These are phyloP conservation scores for Drosophila sulfurigaster DNA, from an alignment of 1,140 invertebrate species.

Conservation along the genomic window DNA sequence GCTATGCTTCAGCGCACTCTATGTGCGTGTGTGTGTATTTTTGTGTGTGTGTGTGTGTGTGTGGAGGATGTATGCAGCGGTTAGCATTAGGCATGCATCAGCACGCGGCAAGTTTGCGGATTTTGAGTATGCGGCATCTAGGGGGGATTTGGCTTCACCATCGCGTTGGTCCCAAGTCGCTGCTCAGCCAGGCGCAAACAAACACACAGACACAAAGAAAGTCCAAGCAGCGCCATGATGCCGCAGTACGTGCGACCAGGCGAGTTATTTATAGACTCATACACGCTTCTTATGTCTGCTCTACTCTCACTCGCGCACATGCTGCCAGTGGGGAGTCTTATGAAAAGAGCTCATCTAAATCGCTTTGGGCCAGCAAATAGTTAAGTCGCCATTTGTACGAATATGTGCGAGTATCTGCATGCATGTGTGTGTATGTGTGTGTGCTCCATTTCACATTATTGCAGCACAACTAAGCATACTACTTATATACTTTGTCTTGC, in stretches of 20 bases:
- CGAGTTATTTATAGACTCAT: constrained; percentile 73
- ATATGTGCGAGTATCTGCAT: constrained; percentile 4
- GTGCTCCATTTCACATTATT: constrained; percentile 58
- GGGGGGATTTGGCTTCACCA: constrained; percentile 31
- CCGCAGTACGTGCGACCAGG: constrained; percentile 31
- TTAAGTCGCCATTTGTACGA: constrained; percentile 55
- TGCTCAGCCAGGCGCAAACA: constrained; percentile 34
- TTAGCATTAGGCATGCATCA: constrained; percentile 73
- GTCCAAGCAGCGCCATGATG: constrained; percentile 9
- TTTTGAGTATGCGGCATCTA: constrained; percentile 32
- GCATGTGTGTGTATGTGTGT: constrained; percentile 10
- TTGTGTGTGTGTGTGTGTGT: constrained; percentile 15
- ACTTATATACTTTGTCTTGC: constrained; percentile 48
- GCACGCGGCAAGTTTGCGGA: constrained; percentile 51
- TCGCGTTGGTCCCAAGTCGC: constrained; percentile 12
- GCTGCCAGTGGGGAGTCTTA: constrained; percentile 2
- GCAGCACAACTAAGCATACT: constrained; percentile 61
- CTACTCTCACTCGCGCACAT: background rate
- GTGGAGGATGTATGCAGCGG: constrained; percentile 22
- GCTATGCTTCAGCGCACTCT: constrained; percentile 61
- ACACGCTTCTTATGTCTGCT: constrained; percentile 30
- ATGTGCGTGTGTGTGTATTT: constrained; percentile 14
- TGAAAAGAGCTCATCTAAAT: constrained; percentile 47
- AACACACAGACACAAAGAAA: constrained; percentile 34
- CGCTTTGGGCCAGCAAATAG: constrained; percentile 64